phyloP scores from a whole-genome alignment of 2,113 vertebrate genomes.

The Echinops telfairi region DNA sequence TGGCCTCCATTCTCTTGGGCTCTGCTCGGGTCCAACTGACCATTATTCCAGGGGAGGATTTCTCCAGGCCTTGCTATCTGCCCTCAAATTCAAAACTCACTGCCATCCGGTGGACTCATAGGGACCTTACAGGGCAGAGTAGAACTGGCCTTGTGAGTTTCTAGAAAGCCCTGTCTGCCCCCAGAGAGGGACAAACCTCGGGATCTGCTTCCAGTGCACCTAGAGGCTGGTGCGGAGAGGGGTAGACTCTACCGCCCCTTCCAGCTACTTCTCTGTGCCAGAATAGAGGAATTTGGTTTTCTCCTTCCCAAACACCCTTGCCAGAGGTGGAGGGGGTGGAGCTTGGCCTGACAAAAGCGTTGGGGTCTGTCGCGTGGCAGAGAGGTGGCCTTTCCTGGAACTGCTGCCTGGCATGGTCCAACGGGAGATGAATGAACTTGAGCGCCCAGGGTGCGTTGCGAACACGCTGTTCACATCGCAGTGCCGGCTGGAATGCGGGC shows the following conservation, averaged over 20 bases:
- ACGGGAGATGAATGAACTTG: background rate
- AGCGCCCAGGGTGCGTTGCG: constrained; percentile 69
- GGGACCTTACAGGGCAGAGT: too few relatives aligned
- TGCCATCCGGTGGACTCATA: too few relatives aligned
- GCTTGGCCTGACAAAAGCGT: background rate
- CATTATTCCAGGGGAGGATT: background rate
- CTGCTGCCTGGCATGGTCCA: background rate
- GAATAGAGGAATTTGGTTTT: background rate
- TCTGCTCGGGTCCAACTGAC: background rate
- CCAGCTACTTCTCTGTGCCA: background rate
- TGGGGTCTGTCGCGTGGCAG: background rate
- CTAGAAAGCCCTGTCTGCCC: background rate
- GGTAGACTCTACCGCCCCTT: background rate
- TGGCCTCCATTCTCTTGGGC: background rate
- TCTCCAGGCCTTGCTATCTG: too few relatives aligned
- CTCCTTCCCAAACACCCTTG: background rate
- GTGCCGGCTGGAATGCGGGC: constrained; percentile 84
- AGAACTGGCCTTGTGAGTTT: too few relatives aligned
- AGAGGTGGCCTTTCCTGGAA: background rate
- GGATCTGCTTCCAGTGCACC: background rate
- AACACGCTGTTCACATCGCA: constrained; percentile 89
- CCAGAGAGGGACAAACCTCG: background rate
- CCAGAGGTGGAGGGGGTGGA: fast-evolving
- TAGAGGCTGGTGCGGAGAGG: background rate
- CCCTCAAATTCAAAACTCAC: too few relatives aligned